phyloP scores from a whole-genome alignment of 2,888 invertebrate genomes.

The Rutpela maculata region DNA sequence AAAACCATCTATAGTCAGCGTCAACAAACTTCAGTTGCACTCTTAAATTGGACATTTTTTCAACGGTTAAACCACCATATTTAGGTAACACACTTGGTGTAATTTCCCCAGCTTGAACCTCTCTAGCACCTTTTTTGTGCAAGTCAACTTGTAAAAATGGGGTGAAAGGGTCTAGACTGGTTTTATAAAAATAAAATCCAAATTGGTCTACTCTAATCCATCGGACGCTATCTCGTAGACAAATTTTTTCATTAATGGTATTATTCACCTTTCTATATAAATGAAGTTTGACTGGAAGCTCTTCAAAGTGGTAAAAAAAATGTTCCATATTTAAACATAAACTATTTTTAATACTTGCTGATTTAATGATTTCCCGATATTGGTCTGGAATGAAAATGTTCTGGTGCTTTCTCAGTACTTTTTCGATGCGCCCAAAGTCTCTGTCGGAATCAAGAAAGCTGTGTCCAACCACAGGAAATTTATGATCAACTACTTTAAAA shows the following conservation, averaged over 20 bases:
- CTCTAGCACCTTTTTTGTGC: constrained; percentile 27
- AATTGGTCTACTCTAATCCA: constrained; percentile 39
- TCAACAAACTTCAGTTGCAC: constrained; percentile 30
- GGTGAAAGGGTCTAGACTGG: constrained; percentile 30
- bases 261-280: constrained; percentile 8
- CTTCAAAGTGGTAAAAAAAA: not conserved
- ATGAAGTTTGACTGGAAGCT: not conserved
- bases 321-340: not conserved
- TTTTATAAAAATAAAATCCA: constrained; percentile 30
- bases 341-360: not conserved
- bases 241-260: constrained; percentile 18
- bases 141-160: constrained; percentile 41
- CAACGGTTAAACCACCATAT: constrained; percentile 30
- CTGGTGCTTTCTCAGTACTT: too few species aligned
- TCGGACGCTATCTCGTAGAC: constrained; percentile 25
- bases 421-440: not conserved
- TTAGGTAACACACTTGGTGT: constrained; percentile 20
- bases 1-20: not conserved
- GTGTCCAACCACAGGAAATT: not conserved
- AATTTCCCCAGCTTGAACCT: constrained; percentile 12
- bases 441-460: not conserved
- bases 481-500: too few species aligned
- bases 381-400: too few species aligned
- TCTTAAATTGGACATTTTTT: constrained; percentile 31
- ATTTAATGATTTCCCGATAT: too few species aligned